Evolutionary conservation across 2,113 vertebrate genomes (phyloP), one percentile per base, ranked within the genome.

Genomic region (Catagonus wagneri): DNA sequence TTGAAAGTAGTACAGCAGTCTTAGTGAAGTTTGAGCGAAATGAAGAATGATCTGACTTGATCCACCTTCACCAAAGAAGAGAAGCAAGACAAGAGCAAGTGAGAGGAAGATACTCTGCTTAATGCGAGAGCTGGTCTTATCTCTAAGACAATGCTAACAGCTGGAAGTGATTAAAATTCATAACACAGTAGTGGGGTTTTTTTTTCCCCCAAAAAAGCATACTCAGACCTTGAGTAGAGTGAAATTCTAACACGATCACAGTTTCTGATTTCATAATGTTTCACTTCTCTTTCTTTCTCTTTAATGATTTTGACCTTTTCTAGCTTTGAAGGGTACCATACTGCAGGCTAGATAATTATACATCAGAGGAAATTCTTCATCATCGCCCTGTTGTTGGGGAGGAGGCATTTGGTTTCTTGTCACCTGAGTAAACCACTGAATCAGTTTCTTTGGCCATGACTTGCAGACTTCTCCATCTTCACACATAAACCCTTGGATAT

Each of bases 241-340:
- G 34, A 89, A 72, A 83, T 61, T 75, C 0, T 65, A 32, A 56
- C 10, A 85, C 36, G 5, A n/a, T 80, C 36, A 68, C 52, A 54
- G 60, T 61, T 78, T 56, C 56, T n/a, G 52, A 74, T 74, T 94
- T 97, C 56, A 15, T 61, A 50, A 23, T 78, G 36, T 80, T 96
- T 95, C 56, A 4, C n/a, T 89, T 92, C 71, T 94, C 20, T 86
- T 34, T 86, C 27, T 80, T 34, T 61, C 36, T 39, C 5, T 52
- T 22, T 68, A 19, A 81, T 75, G 79, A 81, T 74, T 79, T 94
- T 92, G 66, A 12, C 56, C 36, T 87, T 83, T 69, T 66, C 29
- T 89, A 60, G 50, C 52, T 80, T 83, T 74, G n/a, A 83, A 83
- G 56, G 65, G 50, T 1, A 17, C 39, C 44, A 8, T 56, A 63